A percentile compares a stretch with the other conserved stretches of the same genome.
Conservation (phyloP, 2,113 vertebrate genomes). For the Oncorhynchus kisutch region DNA sequence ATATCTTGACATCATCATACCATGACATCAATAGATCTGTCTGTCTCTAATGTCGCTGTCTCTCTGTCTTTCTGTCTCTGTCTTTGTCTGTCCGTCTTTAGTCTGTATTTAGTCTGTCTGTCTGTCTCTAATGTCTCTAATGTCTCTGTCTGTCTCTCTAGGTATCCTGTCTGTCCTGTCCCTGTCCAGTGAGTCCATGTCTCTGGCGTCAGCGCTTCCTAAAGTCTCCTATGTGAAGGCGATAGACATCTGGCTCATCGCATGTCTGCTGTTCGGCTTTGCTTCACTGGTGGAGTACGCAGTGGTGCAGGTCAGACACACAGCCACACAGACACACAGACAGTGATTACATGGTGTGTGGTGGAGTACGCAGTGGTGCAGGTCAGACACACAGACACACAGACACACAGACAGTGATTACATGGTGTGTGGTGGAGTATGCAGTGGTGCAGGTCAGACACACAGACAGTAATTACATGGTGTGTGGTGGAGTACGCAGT, state of each 20-base stretch:
- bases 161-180: slow-evolving; percentile 96
- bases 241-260: slow-evolving; percentile 94
- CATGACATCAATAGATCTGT: too few relatives aligned
- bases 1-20: too few relatives aligned
- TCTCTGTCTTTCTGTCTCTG: slow-evolving; percentile 50
- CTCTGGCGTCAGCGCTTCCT: slow-evolving; percentile 89
- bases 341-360: too few relatives aligned
- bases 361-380: too few relatives aligned
- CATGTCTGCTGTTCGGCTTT: slow-evolving; percentile 93
- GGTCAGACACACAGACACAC: too few relatives aligned
- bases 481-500: slow-evolving; percentile 93
- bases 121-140: not conserved
- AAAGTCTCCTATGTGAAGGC: slow-evolving; percentile 98
- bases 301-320: slow-evolving; percentile 82
- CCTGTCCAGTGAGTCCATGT: slow-evolving; percentile 92
- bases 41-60: too few relatives aligned
- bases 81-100: slow-evolving; percentile 52
- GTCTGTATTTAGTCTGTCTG: not conserved
- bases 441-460: too few relatives aligned
- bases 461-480: not conserved
- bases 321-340: not conserved
- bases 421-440: too few relatives aligned
- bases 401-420: too few relatives aligned
- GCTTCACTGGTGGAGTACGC: slow-evolving; percentile 94
- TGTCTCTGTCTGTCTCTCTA: slow-evolving; percentile 38